These are phyloP conservation scores for Omphaloscelis lunosa DNA, from an alignment of 2,888 invertebrate genomes.

Conservation along the genomic window DNA sequence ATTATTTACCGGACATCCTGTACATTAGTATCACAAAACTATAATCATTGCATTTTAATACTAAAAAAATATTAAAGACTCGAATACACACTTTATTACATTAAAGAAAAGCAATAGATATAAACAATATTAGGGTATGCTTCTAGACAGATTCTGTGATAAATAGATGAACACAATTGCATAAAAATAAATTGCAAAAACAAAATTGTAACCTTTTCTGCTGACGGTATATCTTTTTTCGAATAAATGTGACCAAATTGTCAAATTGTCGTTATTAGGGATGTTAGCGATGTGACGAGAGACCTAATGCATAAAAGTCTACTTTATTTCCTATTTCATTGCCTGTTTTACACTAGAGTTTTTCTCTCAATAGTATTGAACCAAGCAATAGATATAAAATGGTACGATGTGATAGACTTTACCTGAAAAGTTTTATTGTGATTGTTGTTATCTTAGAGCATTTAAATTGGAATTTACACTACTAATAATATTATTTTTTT, in stretches of 20 bases:
- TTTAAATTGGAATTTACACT: constrained; percentile 33
- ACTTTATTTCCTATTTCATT: constrained; percentile 52
- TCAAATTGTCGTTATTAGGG: constrained; percentile 49
- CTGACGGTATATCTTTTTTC: constrained; percentile 62
- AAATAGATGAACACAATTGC: constrained; percentile 14
- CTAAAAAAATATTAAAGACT: constrained; percentile 39
- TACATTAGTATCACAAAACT: constrained; percentile 34
- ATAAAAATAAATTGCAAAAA: constrained; percentile 29
- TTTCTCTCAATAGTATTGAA: constrained; percentile 18
- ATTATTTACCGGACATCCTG: too few relatives aligned
- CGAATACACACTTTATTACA: constrained; percentile 58
- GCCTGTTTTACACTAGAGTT: constrained; percentile 21
- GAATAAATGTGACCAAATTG: constrained; percentile 60
- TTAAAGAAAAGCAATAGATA: constrained; percentile 44
- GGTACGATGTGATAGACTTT: constrained; percentile 22
- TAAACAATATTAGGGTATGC: constrained; percentile 28
- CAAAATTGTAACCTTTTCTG: constrained; percentile 53
- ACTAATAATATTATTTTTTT: constrained; percentile 1
- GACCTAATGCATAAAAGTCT: constrained; percentile 43
- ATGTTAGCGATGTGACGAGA: constrained; percentile 66
- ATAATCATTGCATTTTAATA: constrained; percentile 31
- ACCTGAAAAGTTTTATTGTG: constrained; percentile 33
- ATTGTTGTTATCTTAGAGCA: constrained; percentile 44
- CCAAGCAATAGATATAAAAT: constrained; percentile 43
- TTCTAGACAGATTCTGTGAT: constrained; percentile 52